phyloP scores from a whole-genome alignment of 1,140 invertebrate species.

The Drosophila nasuta region DNA sequence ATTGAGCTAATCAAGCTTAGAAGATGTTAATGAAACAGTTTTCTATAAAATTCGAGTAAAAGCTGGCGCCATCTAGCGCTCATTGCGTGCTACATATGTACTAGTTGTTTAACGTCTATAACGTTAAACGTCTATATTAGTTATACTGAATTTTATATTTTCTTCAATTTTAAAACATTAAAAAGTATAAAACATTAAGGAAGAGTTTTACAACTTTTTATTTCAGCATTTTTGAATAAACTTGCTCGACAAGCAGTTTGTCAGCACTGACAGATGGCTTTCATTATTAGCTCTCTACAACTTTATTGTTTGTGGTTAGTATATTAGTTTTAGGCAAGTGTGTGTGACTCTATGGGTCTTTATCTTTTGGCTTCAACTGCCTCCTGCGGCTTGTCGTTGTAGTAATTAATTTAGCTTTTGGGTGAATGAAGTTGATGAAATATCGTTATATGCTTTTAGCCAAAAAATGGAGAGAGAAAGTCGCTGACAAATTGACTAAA shows the following conservation, averaged over 20 bases:
- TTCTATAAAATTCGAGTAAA: too few species aligned
- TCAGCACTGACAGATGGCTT: slow-evolving; percentile 11
- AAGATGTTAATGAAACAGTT: too few species aligned
- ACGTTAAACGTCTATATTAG: not conserved
- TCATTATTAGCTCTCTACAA: not conserved
- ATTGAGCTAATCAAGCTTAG: too few species aligned
- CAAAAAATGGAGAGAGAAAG: slow-evolving; percentile 29
- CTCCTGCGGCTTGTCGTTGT: not conserved
- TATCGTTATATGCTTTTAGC: slow-evolving; percentile 52
- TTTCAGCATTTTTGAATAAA: not conserved
- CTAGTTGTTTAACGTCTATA: too few species aligned
- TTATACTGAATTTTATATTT: not conserved
- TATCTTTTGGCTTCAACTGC: not conserved
- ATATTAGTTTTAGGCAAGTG: slow-evolving; percentile 5
- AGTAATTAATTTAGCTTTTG: slow-evolving; percentile 73
- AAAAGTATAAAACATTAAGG: not conserved
- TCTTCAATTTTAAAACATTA: not conserved
- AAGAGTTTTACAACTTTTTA: not conserved
- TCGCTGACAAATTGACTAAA: slow-evolving; percentile 44
- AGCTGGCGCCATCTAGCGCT: too few species aligned
- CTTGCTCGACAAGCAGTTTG: not conserved
- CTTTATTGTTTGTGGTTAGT: too few species aligned
- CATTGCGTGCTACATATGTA: too few species aligned
- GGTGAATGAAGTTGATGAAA: slow-evolving; percentile 43
- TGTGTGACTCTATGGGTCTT: not conserved